These are phyloP conservation scores for Oxyruncus cristatus DNA, from an alignment of 2,113 vertebrate species.

Conservation along the genomic window DNA sequence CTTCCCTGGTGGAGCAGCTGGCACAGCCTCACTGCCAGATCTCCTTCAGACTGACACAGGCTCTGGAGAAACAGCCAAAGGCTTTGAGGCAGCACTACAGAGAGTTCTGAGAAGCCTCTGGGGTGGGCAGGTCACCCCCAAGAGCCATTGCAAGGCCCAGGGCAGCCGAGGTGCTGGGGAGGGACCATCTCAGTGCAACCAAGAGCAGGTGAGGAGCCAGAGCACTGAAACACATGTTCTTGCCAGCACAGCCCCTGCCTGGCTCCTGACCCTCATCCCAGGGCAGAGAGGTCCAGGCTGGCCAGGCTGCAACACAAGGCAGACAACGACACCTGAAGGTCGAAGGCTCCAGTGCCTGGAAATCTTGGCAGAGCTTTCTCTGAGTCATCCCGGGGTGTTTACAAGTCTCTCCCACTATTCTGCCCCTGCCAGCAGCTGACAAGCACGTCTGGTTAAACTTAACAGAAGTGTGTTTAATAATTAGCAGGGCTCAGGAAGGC, in stretches of 20 bases:
- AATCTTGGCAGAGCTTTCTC: not conserved
- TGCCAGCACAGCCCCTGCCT: not conserved
- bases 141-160: not conserved
- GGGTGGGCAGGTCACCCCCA: not conserved
- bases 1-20: not conserved
- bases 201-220: not conserved
- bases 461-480: conserved; percentile 39
- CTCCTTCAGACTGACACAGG: not conserved
- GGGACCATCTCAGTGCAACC: not conserved
- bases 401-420: not conserved
- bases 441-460: conserved; percentile 21
- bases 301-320: not conserved
- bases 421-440: conserved; percentile 39
- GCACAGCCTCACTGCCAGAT: not conserved
- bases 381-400: not conserved
- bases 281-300: not conserved
- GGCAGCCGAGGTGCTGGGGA: not conserved
- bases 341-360: not conserved
- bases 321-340: conserved; percentile 57
- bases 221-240: rapidly evolving
- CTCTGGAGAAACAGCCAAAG: not conserved
- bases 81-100: not conserved
- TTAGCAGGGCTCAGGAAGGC: conserved; percentile 29
- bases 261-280: not conserved
- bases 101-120: not conserved